Percentiles rank a stretch among this genome's conserved stretches.
These are phyloP conservation scores for Drosophila kepulauana DNA, from an alignment of 1,140 invertebrate species.

Conservation along the genomic window DNA sequence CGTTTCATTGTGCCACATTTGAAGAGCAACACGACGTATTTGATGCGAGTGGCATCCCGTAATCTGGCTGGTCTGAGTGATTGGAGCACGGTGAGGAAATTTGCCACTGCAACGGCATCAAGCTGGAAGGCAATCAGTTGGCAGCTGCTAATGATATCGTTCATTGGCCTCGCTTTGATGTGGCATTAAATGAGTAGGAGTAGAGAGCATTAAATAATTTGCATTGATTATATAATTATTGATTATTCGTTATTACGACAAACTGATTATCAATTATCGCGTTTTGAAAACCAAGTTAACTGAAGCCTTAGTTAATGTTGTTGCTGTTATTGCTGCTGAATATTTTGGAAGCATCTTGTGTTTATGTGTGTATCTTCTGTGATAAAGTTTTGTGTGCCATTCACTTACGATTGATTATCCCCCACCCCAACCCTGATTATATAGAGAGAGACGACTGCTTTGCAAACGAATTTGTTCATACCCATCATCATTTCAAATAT, in stretches of 20 bases:
- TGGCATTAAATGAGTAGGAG: constrained; percentile 48
- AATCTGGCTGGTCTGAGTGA: constrained; percentile 85
- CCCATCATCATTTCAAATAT: constrained; percentile 29
- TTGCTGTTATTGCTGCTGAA: constrained; percentile 53
- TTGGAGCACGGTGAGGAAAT: constrained; percentile 72
- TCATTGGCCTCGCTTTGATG: constrained; percentile 42
- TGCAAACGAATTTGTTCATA: constrained; percentile 34
- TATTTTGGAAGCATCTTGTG: constrained; percentile 36
- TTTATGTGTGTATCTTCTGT: constrained; percentile 71
- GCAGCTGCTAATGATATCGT: constrained; percentile 23
- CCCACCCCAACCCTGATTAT: no score
- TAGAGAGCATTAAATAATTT: background rate
- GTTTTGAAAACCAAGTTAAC: constrained; percentile 8
- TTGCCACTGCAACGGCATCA: constrained; percentile 61
- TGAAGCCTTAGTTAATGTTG: constrained; percentile 40
- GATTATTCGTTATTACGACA: no score
- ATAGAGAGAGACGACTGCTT: constrained; percentile 41
- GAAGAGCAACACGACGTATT: constrained; percentile 80
- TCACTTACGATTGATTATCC: constrained; percentile 39
- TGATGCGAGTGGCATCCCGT: constrained; percentile 81
- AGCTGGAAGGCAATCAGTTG: constrained; percentile 29
- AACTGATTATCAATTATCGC: background rate
- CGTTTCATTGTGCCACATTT: constrained; percentile 80
- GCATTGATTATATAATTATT: background rate
- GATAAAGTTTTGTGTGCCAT: constrained; percentile 76